These are phyloP conservation scores for Nycticorax nycticorax DNA, from an alignment of 2,113 vertebrate species.

Conservation along the genomic window DNA sequence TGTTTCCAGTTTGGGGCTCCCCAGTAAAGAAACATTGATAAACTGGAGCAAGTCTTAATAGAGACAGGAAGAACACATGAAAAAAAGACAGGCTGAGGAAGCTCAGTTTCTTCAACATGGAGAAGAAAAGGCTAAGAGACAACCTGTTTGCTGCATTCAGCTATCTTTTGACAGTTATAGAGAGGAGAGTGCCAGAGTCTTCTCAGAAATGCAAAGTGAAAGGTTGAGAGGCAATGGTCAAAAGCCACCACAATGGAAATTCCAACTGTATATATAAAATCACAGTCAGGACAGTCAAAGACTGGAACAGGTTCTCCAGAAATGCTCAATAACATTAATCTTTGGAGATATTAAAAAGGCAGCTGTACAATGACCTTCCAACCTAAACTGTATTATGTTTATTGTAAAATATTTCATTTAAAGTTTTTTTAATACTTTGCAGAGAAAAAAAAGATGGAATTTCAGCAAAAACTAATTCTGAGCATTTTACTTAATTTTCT, in stretches of 20 bases:
- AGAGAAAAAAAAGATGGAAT: neutral
- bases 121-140: neutral
- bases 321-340: neutral
- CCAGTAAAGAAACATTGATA: neutral
- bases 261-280: neutral
- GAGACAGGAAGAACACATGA: neutral
- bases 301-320: neutral
- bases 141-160: neutral
- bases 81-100: neutral
- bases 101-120: neutral
- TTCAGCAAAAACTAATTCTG: neutral
- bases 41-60: neutral
- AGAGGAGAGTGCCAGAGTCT: neutral
- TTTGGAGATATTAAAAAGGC: neutral
- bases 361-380: neutral
- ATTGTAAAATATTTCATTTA: neutral
- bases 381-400: neutral
- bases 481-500: neutral
- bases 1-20: neutral
- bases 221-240: neutral
- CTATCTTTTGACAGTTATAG: neutral
- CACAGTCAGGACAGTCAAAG: neutral
- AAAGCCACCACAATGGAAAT: neutral
- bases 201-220: neutral
- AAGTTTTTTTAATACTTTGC: neutral